Percentiles rank a stretch among this genome's conserved stretches.
phyloP scores from a whole-genome alignment of 2,113 vertebrate species.

The Hippocampus abdominalis region DNA sequence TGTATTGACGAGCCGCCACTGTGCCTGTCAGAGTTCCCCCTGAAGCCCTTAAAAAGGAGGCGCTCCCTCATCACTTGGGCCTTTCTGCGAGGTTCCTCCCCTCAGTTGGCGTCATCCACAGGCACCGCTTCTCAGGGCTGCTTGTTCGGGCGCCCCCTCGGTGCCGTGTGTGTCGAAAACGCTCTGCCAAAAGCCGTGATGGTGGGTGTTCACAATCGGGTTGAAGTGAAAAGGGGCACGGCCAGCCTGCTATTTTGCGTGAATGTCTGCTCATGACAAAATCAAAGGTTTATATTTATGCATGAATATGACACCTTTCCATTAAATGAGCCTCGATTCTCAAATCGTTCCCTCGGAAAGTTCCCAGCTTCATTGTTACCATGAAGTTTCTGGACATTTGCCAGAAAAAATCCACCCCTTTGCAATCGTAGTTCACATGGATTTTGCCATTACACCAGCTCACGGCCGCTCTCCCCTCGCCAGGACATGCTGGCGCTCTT shows the following conservation, averaged over 20 bases:
- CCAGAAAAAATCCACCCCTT: too few relatives aligned
- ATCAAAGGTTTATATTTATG: neutral
- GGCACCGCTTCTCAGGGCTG: constrained; percentile 62
- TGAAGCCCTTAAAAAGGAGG: constrained; percentile 84
- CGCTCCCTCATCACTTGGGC: constrained; percentile 90
- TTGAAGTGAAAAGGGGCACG: too few relatives aligned
- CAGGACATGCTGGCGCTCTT: constrained; percentile 92
- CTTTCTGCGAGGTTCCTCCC: constrained; percentile 85
- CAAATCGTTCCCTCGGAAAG: too few relatives aligned
- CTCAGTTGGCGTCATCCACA: constrained; percentile 73
- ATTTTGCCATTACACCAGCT: neutral
- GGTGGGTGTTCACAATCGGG: constrained; percentile 69
- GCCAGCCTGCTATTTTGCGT: too few relatives aligned
- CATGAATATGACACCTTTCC: neutral
- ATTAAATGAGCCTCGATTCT: neutral
- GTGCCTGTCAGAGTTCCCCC: constrained; percentile 70
- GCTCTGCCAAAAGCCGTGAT: constrained; percentile 86
- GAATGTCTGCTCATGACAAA: too few relatives aligned
- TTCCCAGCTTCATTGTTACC: neutral
- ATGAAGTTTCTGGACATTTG: too few relatives aligned
- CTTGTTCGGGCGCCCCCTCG: constrained; percentile 83
- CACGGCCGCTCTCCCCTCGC: neutral
- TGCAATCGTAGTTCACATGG: neutral
- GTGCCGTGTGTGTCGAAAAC: constrained; percentile 79
- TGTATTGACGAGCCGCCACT: too few relatives aligned